phyloP scores from a whole-genome alignment of 2,113 vertebrate species.

The Pachypanchax playfairii region DNA sequence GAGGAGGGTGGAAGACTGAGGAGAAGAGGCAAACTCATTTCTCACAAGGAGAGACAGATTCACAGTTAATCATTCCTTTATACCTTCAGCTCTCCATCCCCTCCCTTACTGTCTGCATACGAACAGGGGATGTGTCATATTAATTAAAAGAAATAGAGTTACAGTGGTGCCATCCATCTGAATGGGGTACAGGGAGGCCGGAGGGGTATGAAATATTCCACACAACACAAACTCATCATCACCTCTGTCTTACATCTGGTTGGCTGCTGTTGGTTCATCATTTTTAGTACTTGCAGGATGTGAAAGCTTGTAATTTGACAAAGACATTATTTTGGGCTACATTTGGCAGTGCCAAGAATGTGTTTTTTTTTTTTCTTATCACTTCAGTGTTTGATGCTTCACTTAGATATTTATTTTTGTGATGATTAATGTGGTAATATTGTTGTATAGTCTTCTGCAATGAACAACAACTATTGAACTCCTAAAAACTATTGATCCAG shows the following conservation, averaged over 20 bases:
- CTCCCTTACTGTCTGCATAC: conserved; percentile 83
- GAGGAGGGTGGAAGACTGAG: conserved; percentile 42
- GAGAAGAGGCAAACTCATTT: conserved; percentile 60
- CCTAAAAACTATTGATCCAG: not conserved
- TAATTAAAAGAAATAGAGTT: conserved; percentile 77
- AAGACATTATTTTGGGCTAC: conserved; percentile 16
- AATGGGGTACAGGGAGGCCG: conserved; percentile 43
- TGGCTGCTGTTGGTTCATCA: conserved; percentile 60
- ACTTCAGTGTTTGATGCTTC: conserved; percentile 11
- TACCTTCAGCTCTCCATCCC: conserved; percentile 73
- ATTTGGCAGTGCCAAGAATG: conserved; percentile 30
- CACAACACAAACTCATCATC: conserved; percentile 67
- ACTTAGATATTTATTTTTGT: not conserved
- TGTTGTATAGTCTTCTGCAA: not conserved
- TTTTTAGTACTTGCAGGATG: conserved; percentile 48
- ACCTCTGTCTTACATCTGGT: conserved; percentile 59
- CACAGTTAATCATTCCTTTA: conserved; percentile 91
- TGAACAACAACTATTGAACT: not conserved
- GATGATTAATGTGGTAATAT: too few relatives aligned
- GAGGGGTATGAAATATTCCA: conserved; percentile 57
- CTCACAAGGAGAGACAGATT: conserved; percentile 62
- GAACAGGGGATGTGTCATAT: conserved; percentile 78
- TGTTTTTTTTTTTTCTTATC: conserved; percentile 32
- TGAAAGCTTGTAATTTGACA: conserved; percentile 42
- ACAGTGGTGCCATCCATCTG: conserved; percentile 71